phyloP scores from a whole-genome alignment of 2,888 invertebrate species.

The Julus scanicus region DNA sequence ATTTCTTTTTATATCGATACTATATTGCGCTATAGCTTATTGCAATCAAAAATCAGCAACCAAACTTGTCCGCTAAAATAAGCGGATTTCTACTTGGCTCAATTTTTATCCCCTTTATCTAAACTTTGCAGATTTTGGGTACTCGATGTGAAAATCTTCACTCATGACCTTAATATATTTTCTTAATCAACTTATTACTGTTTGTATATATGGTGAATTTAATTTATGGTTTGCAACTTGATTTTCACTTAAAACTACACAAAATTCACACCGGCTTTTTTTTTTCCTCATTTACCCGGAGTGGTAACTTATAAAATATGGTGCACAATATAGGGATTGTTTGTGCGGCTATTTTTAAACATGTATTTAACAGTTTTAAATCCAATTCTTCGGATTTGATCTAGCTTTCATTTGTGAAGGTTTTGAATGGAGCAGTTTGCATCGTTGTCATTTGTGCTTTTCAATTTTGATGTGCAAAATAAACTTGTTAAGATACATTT shows the following conservation, averaged over 20 bases:
- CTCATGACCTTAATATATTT: neutral
- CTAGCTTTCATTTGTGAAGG: neutral
- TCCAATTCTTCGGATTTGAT: neutral
- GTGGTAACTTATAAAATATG: neutral
- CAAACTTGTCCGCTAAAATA: neutral
- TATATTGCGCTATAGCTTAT: neutral
- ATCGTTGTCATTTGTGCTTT: slow-evolving; percentile 1
- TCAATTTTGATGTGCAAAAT: slow-evolving; percentile 22
- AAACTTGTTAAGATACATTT: neutral
- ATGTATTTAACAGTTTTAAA: neutral
- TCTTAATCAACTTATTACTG: slow-evolving; percentile 1
- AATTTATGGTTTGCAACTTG: neutral
- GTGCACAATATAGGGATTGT: neutral
- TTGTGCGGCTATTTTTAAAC: neutral
- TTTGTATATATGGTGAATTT: slow-evolving; percentile 20
- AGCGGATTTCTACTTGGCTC: neutral
- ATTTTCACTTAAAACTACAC: neutral
- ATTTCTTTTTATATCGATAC: neutral
- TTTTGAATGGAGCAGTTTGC: neutral
- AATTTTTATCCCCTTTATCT: neutral
- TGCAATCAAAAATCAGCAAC: neutral
- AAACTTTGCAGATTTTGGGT: neutral
- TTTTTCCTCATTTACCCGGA: neutral
- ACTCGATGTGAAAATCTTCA: slow-evolving; percentile 2
- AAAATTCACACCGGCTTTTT: neutral